Base-by-base conservation (phyloP, 2,888 invertebrate species). In the Nysson spinosus region DNA sequence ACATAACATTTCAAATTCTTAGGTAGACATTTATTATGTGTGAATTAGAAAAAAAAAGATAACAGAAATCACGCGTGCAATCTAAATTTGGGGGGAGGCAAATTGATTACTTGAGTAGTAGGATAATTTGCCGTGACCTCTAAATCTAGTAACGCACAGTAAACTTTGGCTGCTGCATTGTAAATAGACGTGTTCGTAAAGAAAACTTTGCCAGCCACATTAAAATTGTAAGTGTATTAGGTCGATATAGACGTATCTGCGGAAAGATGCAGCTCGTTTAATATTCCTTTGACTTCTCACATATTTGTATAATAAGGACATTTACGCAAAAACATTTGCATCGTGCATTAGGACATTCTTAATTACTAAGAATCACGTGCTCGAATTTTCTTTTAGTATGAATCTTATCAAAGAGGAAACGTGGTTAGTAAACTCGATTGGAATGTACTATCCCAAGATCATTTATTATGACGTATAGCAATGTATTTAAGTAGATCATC, bases 1-100 rank as follows among this genome's bases (percentile, higher is more conserved):
- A 49, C 43, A 50, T 22, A 32, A 52, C 67, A 58, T 57, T 66
- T 43, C 49, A 71, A 52, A 54, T 52, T 39, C 54, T 76, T 81
- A 81, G 80, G 64, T 79, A 81, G 73, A 69, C 64, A 72, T 77
- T 76, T 72, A 72, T 70, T 70, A 60, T 66, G 62, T 79, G 69
- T 65, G 69, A 71, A 66, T 46, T 76, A 67, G 43, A 44, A 52
- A 46, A 22, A 42, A 30, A 34, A 68, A 58, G 63, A 65, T 62
- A 66, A 58, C 47, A 57, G 54, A 71, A 65, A 65, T 58, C 30
- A 44, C 61, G 52, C 43, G 32, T 49, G 14, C 34, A 37, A 57
- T 56, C 63, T 69, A 56, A 67, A 69, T 72, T 72, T 63, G 43
- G 66, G 58, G n/a, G 60, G 52, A 35, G 12, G 49, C 40, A 44